Evolutionary conservation across 92 coral and sea anemone species (phyloP).

Genomic region (Heteractis magnifica): DNA sequence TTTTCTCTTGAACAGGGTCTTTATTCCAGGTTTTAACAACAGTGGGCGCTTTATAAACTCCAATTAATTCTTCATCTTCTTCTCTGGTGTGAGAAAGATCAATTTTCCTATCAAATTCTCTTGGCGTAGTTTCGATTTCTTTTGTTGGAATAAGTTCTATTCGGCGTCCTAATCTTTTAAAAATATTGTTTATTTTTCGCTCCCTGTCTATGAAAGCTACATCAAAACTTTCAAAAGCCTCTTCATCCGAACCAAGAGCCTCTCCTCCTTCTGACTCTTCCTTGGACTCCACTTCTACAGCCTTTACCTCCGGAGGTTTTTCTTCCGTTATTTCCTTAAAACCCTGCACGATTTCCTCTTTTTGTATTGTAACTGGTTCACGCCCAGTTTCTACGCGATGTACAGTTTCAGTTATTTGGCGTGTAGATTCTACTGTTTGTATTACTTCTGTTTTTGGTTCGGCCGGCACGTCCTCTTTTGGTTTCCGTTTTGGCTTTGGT

Average conservation of each 20-base stretch:
- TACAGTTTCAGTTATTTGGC: neutral
- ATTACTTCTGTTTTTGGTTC: neutral
- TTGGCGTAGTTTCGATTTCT: neutral
- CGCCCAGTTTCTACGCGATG: conserved; percentile 3
- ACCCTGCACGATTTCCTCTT: neutral
- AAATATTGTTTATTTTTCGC: conserved; percentile 5
- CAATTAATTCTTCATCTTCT: conserved; percentile 16
- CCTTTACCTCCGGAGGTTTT: neutral
- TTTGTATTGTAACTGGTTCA: neutral
- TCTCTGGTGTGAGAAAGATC: conserved; percentile 25
- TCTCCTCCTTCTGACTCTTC: conserved; percentile 9
- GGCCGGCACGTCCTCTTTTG: neutral
- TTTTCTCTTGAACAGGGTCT: conserved; percentile 16
- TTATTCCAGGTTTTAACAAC: neutral
- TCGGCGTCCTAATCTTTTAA: conserved; percentile 29
- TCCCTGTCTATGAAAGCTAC: conserved; percentile 30
- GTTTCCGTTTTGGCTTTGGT: conserved; percentile 22
- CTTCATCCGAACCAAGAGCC: neutral
- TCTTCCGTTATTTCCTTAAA: neutral
- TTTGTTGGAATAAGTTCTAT: conserved; percentile 30
- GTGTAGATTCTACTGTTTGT: neutral
- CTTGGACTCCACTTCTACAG: conserved; percentile 14
- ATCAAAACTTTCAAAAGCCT: conserved; percentile 21
- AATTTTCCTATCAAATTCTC: conserved; percentile 10
- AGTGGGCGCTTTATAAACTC: conserved; percentile 12